Conservation (phyloP, 2,888 invertebrate genomes). For the Eurytoma californica region DNA sequence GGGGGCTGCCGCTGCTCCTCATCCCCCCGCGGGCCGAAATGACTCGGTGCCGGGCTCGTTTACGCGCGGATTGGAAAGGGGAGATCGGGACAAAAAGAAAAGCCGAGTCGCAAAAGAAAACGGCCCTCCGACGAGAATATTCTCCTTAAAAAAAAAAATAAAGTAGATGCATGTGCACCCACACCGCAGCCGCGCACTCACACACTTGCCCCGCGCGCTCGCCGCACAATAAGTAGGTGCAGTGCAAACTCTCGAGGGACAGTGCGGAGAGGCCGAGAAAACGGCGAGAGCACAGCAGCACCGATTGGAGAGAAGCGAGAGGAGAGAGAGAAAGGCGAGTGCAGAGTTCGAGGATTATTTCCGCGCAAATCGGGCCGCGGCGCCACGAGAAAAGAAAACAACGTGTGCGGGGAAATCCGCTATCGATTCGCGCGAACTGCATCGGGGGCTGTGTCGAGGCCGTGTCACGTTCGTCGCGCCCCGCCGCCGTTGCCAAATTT, state of each 20-base stretch:
- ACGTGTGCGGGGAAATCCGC: slow-evolving; percentile 17
- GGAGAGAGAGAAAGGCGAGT: neutral
- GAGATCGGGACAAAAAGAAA: too few species aligned
- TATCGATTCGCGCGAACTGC: slow-evolving; percentile 40
- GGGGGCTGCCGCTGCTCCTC: too few species aligned
- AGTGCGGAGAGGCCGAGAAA: neutral
- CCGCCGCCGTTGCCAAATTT: slow-evolving; percentile 51
- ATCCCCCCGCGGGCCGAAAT: too few species aligned
- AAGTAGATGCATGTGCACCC: neutral
- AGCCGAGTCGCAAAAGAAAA: neutral
- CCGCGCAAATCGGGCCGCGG: neutral
- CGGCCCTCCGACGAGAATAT: slow-evolving; percentile 9
- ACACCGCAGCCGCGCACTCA: neutral
- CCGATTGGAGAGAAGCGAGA: neutral
- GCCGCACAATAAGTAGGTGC: neutral
- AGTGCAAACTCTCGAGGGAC: slow-evolving; percentile 11
- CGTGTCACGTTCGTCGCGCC: slow-evolving; percentile 26
- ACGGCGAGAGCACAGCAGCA: neutral
- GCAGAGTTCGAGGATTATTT: neutral
- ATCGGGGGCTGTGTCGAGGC: slow-evolving; percentile 36
- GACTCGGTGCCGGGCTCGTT: too few species aligned
- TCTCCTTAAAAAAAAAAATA: slow-evolving; percentile 10
- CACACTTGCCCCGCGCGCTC: too few species aligned
- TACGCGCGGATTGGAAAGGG: too few species aligned
- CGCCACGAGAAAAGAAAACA: slow-evolving; percentile 22